Evolutionary conservation across 2,888 invertebrate genomes (phyloP).

Genomic region (Chaetoderma sp.): DNA sequence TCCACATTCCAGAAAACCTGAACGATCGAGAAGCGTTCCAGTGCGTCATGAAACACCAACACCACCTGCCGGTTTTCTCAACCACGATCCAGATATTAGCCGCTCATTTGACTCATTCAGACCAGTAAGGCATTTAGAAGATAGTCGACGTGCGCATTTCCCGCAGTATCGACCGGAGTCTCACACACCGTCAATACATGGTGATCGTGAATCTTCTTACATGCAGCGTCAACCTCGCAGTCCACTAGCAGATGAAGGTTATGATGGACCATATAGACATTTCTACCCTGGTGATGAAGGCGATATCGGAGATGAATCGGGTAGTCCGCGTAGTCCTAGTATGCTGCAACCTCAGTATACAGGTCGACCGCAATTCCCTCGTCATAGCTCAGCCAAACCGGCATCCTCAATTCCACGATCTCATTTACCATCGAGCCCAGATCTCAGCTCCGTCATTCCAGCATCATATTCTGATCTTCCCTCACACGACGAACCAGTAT

Average conservation of each 20-base stretch:
- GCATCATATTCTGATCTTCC: conserved; percentile 30
- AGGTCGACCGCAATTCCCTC: conserved; percentile 46
- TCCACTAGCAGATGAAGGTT: conserved; percentile 3
- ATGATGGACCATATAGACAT: conserved; percentile 41
- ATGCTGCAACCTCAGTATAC: too few species aligned
- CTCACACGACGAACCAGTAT: conserved; percentile 18
- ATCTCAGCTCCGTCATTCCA: conserved; percentile 60
- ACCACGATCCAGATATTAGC: too few species aligned
- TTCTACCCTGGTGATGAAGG: conserved; percentile 46
- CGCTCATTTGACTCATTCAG: too few species aligned
- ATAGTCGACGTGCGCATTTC: too few species aligned
- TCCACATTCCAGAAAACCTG: too few species aligned
- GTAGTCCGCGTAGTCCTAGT: neutral
- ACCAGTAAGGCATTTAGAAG: too few species aligned
- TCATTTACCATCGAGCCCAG: conserved; percentile 25
- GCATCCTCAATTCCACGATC: conserved; percentile 19
- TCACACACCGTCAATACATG: too few species aligned
- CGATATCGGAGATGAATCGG: conserved; percentile 37
- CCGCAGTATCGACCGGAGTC: too few species aligned
- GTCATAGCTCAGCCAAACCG: conserved; percentile 62
- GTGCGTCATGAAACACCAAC: too few species aligned
- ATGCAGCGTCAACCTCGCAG: neutral
- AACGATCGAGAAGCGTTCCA: too few species aligned
- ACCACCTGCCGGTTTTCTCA: too few species aligned
- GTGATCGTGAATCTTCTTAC: too few species aligned